These are phyloP conservation scores for Eulemur albifrons DNA, from an alignment of 2,797 vertebrate genomes.

Conservation along the genomic window DNA sequence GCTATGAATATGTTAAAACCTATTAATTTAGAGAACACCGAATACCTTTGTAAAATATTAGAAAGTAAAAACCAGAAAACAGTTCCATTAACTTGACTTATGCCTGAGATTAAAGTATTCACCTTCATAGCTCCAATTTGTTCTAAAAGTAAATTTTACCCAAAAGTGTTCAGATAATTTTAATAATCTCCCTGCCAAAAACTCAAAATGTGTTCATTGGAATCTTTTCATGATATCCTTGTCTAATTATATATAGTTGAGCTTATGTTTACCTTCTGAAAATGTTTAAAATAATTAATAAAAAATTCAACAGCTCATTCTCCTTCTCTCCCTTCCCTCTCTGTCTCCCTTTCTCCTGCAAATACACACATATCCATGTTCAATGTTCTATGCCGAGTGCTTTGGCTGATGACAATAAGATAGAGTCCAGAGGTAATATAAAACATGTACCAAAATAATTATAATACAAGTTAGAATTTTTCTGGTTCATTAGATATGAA, in stretches of 20 bases:
- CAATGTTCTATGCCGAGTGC: neutral
- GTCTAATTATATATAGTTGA: conserved; percentile 70
- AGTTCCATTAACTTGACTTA: conserved; percentile 15
- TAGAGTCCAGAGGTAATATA: neutral
- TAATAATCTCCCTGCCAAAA: conserved; percentile 51
- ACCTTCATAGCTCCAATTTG: neutral
- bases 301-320: neutral
- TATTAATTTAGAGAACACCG: conserved; percentile 48
- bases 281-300: conserved; percentile 62
- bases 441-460: conserved; percentile 47
- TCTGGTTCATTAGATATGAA: conserved; percentile 56
- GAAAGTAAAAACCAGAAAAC: conserved; percentile 73
- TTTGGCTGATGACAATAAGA: neutral
- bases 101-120: conserved; percentile 30
- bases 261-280: conserved; percentile 66
- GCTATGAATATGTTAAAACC: conserved; percentile 19
- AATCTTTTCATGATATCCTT: conserved; percentile 68
- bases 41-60: conserved; percentile 53
- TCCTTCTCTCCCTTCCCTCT: neutral
- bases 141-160: conserved; percentile 71
- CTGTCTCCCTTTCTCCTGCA: neutral
- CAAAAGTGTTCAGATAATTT: conserved; percentile 52
- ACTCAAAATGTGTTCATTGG: conserved; percentile 53
- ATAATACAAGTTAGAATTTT: neutral
- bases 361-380: neutral